Evolutionary conservation across 1,140 invertebrate genomes (phyloP), one percentile per base, ranked within the genome.

Genomic region (Atta colombica): DNA sequence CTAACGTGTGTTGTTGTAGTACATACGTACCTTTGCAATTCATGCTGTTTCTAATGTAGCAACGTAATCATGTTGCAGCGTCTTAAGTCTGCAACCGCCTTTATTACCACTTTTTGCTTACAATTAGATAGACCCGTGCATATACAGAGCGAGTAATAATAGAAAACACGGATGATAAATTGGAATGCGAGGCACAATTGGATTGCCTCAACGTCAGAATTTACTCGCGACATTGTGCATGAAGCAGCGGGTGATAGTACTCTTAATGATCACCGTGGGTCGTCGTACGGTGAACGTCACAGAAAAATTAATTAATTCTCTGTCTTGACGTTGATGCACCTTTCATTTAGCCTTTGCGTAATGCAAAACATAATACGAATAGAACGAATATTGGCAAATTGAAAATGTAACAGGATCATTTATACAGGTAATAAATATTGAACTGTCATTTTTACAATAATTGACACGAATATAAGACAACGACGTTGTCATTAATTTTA

Each of bases 221-320:
- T 82, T 35, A 28, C 39, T 18, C 18, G 68, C 68, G 51, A 74
- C 45, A 74, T 74, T 61, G 53, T 81, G n/a, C 35, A 75, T n/a
- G 39, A 51, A 60, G 39, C 25, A 63, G 28, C 61, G n/a, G 49
- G 8, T 39, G 77, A 81, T 81, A 55, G 65, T 81, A 21, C 16
- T 69, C 77, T 81, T 81, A 71, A 81, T 58, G 45, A 71, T 21
- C 31, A 71, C 14, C n/a, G n/a, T 45, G 28, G 18, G n/a, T 25
- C 7, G 28, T 31, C 21, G 63, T 5, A 31, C 31, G 49, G 25
- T 21, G 65, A 81, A 55, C 51, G 25, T 66, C 45, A 35, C 28
- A n/a, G 28, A 69, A 81, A 71, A 81, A 81, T 81, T 55, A 81
- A 81, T 81, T 55, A 81, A 71, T 80, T 69, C 10, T 63, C 28